Evolutionary conservation across 2,888 invertebrate species (phyloP).

Genomic region (Sisyra terminalis): DNA sequence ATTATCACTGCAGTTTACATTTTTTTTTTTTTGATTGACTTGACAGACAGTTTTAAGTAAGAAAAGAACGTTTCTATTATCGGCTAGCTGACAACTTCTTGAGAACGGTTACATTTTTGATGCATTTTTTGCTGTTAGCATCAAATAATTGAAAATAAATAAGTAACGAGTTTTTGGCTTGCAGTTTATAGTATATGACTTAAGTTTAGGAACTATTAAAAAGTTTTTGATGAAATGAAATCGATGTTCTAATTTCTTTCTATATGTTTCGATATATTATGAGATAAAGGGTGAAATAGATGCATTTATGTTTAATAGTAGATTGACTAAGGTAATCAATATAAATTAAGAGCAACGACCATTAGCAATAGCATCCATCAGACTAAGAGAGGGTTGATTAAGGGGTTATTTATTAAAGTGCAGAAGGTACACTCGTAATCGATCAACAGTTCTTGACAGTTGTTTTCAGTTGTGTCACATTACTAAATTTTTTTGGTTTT

Average conservation of each 20-base stretch:
- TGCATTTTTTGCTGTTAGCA: too few species aligned
- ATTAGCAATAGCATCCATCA: constrained; percentile 5
- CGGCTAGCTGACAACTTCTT: too few species aligned
- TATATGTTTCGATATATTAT: not conserved
- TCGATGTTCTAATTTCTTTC: not conserved
- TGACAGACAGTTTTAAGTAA: not conserved
- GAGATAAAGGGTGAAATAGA: not conserved
- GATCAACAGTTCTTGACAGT: constrained; percentile 2
- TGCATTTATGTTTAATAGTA: not conserved
- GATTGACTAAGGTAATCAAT: constrained; percentile 4
- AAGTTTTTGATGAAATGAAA: not conserved
- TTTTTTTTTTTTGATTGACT: not conserved
- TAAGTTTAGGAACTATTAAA: too few species aligned
- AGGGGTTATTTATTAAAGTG: not conserved
- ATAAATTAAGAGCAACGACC: constrained; percentile 3
- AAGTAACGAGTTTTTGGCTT: too few species aligned
- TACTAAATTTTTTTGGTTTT: too few species aligned
- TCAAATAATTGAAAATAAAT: too few species aligned
- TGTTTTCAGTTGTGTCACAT: not conserved
- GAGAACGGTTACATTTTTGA: too few species aligned
- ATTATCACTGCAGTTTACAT: not conserved
- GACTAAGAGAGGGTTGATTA: not conserved
- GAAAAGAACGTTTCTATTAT: too few species aligned
- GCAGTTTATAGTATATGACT: too few species aligned
- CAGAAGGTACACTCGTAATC: not conserved